phyloP scores from a whole-genome alignment of 2,113 vertebrate genomes.

The Mobula hypostoma region DNA sequence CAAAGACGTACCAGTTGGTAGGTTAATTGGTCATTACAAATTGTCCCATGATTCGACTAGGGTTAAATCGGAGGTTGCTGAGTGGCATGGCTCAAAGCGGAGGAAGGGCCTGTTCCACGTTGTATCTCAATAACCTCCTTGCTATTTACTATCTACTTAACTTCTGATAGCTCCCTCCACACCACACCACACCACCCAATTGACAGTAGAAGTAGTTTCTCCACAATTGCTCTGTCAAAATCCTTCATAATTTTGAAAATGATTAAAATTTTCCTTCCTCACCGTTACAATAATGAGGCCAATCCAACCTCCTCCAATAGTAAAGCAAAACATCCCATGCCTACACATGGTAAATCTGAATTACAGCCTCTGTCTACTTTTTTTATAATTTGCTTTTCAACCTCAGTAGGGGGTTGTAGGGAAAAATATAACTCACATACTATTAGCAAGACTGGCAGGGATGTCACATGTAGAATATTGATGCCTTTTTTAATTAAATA shows the following conservation, averaged over 20 bases:
- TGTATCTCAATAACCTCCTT: no score
- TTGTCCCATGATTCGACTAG: no score
- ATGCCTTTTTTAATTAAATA: neutral
- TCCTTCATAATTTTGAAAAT: neutral
- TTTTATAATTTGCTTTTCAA: neutral
- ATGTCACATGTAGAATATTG: neutral
- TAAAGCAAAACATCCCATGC: no score
- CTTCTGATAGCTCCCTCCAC: neutral
- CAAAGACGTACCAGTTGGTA: no score
- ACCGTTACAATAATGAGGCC: neutral
- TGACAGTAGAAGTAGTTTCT: neutral
- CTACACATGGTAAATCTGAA: neutral
- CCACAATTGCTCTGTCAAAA: neutral
- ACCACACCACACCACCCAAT: no score
- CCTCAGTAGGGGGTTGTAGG: neutral
- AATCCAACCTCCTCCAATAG: neutral
- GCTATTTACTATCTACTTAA: neutral
- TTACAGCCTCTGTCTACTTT: neutral
- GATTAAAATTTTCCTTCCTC: neutral
- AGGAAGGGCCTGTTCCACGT: no score
- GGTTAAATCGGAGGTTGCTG: no score
- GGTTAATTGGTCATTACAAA: no score
- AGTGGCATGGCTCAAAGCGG: no score
- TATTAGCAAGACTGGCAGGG: neutral
- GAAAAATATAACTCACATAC: neutral